Evolutionary conservation across 2,888 invertebrate genomes (phyloP), one percentile per base, ranked within the genome.

Genomic region (Emesis russula): DNA sequence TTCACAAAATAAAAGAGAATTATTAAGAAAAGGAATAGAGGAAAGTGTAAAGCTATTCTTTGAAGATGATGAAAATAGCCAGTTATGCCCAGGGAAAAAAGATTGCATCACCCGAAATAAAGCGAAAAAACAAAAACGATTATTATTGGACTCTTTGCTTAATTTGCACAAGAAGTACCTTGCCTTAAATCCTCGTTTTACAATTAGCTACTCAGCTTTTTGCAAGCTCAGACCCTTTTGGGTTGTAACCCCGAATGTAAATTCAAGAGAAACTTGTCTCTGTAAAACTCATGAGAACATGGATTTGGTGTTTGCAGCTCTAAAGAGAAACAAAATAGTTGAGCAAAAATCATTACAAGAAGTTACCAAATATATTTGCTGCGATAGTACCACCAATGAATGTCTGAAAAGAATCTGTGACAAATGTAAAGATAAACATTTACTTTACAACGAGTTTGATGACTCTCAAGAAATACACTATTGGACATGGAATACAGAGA

Each of bases 391-490:
- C 58, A n/a, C 58, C 58, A 58, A 58, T 58, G n/a, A 58, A 18
- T 58, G 58, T 58, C 58, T 58, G 58, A 58, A 58, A 58, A 58
- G 18, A 58, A 58, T 58, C n/a, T 58, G 58, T 58, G 58, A n/a
- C 15, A 58, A 58, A 58, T 58, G 58, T 58, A n/a, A 58, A 18
- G 58, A 58, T n/a, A 58, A 58, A 58, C 15, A 58, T 58, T 58
- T 58, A 58, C 58, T 58, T 58, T 58, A 58, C 58, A 53, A 53
- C 5, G 58, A 58, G 58, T 58, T 58, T 11, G 58, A 58, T 58
- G 58, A 58, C n/a, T 58, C 58, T 18, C 58, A 58, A 58, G 58
- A 58, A 58, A 58, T 58, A 7, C 4, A n/a, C 11, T 58, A 58
- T 58, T 58, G 58, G n/a, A 58, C 15, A 58, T 58, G 58, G 58